phyloP scores from a whole-genome alignment of 2,888 invertebrate species.

The Tiliacea aurago region DNA sequence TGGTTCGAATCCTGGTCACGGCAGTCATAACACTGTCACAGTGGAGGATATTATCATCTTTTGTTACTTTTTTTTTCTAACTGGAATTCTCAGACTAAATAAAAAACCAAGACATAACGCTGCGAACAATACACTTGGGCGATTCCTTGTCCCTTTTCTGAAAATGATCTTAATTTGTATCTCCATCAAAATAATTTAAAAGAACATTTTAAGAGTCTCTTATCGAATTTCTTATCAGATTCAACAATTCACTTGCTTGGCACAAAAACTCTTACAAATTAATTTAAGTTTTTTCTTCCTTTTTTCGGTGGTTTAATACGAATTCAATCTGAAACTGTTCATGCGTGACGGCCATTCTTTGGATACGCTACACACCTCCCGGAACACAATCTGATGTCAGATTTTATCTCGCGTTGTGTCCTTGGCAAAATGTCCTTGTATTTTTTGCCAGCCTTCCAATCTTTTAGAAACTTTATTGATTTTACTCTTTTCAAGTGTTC shows the following conservation, averaged over 20 bases:
- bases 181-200: not conserved
- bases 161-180: not conserved
- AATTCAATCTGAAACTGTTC: constrained; percentile 57
- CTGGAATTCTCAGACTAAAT: not conserved
- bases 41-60: constrained; percentile 55
- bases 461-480: not conserved
- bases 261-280: constrained; percentile 47
- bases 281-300: constrained; percentile 42
- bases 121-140: no score
- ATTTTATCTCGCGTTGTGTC: constrained; percentile 45
- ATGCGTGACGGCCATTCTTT: constrained; percentile 63
- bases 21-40: constrained; percentile 85
- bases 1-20: constrained; percentile 93
- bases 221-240: constrained; percentile 45
- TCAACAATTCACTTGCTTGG: constrained; percentile 26
- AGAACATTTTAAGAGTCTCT: constrained; percentile 6
- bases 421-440: constrained; percentile 39
- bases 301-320: constrained; percentile 44
- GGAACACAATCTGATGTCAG: constrained; percentile 54
- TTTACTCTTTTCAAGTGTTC: not conserved
- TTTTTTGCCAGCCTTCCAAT: constrained; percentile 1
- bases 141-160: not conserved
- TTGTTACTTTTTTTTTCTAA: constrained; percentile 25
- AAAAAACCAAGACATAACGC: no score
- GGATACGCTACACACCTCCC: constrained; percentile 59